phyloP scores from a whole-genome alignment of 2,113 vertebrate genomes.

The Protomyctophum bolini region DNA sequence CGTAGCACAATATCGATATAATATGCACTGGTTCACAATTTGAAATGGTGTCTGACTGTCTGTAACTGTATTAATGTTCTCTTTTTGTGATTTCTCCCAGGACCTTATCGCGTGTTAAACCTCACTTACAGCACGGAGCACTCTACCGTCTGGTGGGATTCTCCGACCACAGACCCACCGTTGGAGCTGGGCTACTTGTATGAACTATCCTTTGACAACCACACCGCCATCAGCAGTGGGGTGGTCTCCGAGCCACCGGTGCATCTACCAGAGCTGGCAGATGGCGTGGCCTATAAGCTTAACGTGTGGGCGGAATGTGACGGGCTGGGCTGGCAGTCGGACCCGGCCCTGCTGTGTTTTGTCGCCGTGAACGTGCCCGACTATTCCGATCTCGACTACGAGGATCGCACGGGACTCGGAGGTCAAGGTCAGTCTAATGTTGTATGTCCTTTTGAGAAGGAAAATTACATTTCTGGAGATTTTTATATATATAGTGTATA shows the following conservation, averaged over 20 bases:
- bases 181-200: constrained; percentile 44
- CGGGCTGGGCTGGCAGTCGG: constrained; percentile 19
- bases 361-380: constrained; percentile 2
- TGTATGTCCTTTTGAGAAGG: background rate
- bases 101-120: constrained; percentile 52
- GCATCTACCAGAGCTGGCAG: constrained; percentile 10
- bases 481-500: too few species aligned
- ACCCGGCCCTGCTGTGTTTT: constrained; percentile 34
- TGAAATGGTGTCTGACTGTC: background rate
- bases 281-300: constrained; percentile 54
- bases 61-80: background rate
- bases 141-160: constrained; percentile 56
- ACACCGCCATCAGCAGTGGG: constrained; percentile 33
- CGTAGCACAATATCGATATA: too few species aligned
- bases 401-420: background rate
- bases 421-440: constrained; percentile 55
- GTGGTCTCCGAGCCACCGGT: constrained; percentile 23
- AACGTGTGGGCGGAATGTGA: constrained; percentile 69
- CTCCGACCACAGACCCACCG: background rate
- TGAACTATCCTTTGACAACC: constrained; percentile 49
- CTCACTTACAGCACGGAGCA: constrained; percentile 54
- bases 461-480: too few species aligned
- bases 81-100: constrained; percentile 34
- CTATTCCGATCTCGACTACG: background rate
- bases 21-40: too few species aligned